Base-by-base conservation (phyloP, 2,888 invertebrate species). In the Drosophila tanythrix region DNA sequence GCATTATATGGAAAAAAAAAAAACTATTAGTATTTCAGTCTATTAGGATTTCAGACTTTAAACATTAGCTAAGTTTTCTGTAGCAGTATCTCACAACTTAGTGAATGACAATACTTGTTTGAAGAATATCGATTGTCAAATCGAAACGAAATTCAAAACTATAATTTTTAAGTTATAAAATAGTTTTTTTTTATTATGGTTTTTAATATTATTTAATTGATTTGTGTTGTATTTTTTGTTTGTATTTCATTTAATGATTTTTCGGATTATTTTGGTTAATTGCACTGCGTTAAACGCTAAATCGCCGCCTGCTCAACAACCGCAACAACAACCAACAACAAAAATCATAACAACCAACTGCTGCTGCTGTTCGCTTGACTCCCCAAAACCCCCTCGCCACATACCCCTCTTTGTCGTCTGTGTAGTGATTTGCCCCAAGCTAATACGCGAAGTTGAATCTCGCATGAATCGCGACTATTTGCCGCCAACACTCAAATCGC, bases 371-470 rank as follows among this genome's bases (percentile, higher is more conserved):
- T 62, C 60, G 77, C 77, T 74, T 74, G 53, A 48, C 38, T 18
- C 15, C 11, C 11, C 36, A 27, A 10, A 35, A 35, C 11, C 18
- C 27, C 38, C 51, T 51, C 29, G 11, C 31, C 10, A 18, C 18
- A 48, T 25, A 33, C 18, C 25, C 40, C 11, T 51, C 25, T 46
- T n/a, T 36, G 11, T 13, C 35, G 31, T 40, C 46, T 27, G 40
- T 31, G 95, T 95, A 97, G 97, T 97, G 91, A 97, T 97, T 94
- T 97, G 97, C 93, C 97, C 97, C 79, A 97, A 97, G 93, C 94
- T 97, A 93, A 96, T 97, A 85, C 96, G 96, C 95, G 97, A 97
- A 92, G 97, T 97, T 82, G 97, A 97, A 94, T 96, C 96, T 87
- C 95, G 97, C 92, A 97, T 97, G 97, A 96, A 96, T 92, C 94